Conservation (phyloP, 2,797 vertebrate species). For the Dermochelys coriacea region DNA sequence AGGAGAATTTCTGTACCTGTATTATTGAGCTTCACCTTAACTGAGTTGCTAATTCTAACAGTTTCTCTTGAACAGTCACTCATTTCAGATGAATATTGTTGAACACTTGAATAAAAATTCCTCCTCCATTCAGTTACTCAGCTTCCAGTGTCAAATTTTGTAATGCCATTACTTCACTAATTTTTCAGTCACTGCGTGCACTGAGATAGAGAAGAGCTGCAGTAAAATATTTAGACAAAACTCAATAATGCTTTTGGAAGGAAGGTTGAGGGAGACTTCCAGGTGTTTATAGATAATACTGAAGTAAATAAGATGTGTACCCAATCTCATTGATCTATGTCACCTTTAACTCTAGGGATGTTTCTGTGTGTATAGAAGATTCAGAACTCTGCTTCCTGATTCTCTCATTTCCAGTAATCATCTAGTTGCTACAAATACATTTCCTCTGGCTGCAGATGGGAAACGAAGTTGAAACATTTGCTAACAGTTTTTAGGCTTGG, state of each 20-base stretch:
- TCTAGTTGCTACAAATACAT: neutral
- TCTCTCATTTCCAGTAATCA: neutral
- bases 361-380: accelerated
- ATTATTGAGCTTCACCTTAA: neutral
- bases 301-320: neutral
- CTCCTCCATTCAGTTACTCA: neutral
- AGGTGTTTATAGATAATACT: neutral
- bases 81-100: neutral
- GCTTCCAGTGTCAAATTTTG: neutral
- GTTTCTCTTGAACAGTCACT: neutral
- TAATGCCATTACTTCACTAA: neutral
- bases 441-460: too few relatives aligned
- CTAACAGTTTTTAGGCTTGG: too few relatives aligned
- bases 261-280: too few relatives aligned
- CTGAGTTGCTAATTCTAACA: neutral
- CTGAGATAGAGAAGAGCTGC: neutral
- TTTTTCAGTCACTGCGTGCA: neutral
- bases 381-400: neutral
- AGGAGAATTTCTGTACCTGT: neutral
- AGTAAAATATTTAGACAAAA: neutral
- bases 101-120: neutral
- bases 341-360: neutral
- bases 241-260: neutral
- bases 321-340: neutral
- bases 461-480: too few relatives aligned